Evolutionary conservation across 2,888 invertebrate species (phyloP).

Genomic region (Caenorhabditis sp.): DNA sequence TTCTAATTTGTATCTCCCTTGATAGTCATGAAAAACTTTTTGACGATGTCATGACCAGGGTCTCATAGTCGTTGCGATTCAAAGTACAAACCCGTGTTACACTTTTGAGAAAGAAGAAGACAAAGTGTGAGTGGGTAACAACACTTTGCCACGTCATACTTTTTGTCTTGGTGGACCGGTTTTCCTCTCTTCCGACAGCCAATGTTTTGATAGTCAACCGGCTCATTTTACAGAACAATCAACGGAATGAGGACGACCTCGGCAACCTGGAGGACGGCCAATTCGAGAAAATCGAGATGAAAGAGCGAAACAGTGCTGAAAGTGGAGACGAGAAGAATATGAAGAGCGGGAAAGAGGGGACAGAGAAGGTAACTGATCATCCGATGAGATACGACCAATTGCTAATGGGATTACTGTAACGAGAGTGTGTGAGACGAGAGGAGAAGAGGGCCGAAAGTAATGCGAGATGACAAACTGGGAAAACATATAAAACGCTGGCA

Average conservation of each 20-base stretch:
- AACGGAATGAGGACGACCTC: conserved; percentile 22
- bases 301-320: conserved; percentile 21
- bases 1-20: no score
- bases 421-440: neutral
- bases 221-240: conserved; percentile 48
- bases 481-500: conserved; percentile 15
- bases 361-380: conserved; percentile 9
- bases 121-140: no score
- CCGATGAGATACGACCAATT: conserved; percentile 4
- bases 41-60: no score
- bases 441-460: conserved; percentile 24
- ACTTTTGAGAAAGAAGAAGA: no score
- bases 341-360: conserved; percentile 15
- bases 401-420: conserved; percentile 38
- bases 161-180: conserved; percentile 9
- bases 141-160: conserved; percentile 12
- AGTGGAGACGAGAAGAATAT: conserved; percentile 24
- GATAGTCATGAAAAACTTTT: no score
- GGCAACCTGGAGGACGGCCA: conserved; percentile 48
- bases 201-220: no score
- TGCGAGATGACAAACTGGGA: conserved; percentile 28
- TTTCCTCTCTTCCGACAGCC: neutral
- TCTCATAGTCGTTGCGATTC: no score
- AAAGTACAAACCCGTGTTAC: no score
- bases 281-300: conserved; percentile 59